Evolutionary conservation across 2,888 invertebrate species (phyloP).

Genomic region (Sclerodermus sp.): DNA sequence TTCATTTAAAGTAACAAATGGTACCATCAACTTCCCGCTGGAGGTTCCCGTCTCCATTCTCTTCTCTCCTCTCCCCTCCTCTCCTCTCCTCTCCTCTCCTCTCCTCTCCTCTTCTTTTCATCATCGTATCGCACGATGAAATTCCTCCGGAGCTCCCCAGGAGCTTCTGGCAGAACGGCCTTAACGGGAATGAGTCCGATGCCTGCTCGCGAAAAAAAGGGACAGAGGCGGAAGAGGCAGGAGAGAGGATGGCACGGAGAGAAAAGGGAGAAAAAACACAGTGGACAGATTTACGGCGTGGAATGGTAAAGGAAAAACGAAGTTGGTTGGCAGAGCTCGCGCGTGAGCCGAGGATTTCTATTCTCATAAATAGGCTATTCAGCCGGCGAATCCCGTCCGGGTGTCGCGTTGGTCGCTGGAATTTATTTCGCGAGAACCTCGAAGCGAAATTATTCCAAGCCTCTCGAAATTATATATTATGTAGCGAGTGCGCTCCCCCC

Average conservation of each 20-base stretch:
- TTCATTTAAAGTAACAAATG: too few relatives aligned
- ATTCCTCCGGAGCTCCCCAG: constrained; percentile 12
- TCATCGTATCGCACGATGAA: constrained; percentile 5
- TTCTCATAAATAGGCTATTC: not conserved
- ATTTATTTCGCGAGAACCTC: constrained; percentile 14
- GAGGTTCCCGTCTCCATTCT: too few relatives aligned
- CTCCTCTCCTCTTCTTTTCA: too few relatives aligned
- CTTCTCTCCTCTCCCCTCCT: too few relatives aligned
- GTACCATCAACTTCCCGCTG: too few relatives aligned
- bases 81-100: too few relatives aligned
- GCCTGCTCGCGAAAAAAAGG: constrained; percentile 8
- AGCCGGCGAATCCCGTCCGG: too few relatives aligned
- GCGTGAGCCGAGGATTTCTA: not conserved
- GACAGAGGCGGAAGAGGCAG: not conserved
- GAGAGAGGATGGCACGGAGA: too few relatives aligned
- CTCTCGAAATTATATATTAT: too few relatives aligned
- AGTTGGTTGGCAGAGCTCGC: not conserved
- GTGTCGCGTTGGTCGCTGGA: not conserved
- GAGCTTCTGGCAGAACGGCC: constrained; percentile 11
- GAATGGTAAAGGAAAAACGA: constrained; percentile 14
- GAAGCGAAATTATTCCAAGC: constrained; percentile 17
- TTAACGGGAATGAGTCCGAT: constrained; percentile 9
- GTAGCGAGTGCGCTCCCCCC: not conserved
- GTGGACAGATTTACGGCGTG: constrained; percentile 19
- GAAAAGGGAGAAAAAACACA: not conserved